Conservation (phyloP, 1,140 invertebrate genomes). For the Cyrtorhinus lividipennis region DNA sequence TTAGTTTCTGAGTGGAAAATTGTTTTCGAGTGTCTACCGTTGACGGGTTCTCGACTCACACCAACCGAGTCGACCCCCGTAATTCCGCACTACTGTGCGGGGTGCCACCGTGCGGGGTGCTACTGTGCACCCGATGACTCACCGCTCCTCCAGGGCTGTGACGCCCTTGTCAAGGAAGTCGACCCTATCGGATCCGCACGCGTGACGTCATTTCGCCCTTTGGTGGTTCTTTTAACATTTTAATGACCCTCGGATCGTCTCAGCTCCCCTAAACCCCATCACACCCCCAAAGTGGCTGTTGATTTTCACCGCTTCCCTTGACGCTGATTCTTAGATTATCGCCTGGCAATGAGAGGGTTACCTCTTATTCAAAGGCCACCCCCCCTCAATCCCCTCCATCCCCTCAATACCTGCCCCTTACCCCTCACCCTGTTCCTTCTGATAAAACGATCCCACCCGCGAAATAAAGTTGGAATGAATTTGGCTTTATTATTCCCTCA, state of each 20-base stretch:
- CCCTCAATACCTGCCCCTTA: too few species aligned
- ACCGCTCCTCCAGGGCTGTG: background rate
- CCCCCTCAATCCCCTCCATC: too few species aligned
- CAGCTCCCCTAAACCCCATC: background rate
- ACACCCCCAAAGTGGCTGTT: background rate
- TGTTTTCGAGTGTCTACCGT: slow-evolving; percentile 9
- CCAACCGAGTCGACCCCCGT: background rate
- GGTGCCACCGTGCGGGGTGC: too few species aligned
- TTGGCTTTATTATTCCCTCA: too few species aligned
- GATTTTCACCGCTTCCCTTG: too few species aligned
- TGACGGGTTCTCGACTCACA: background rate
- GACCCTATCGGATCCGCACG: background rate
- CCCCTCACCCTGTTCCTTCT: too few species aligned
- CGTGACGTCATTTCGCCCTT: too few species aligned
- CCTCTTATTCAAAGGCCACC: too few species aligned
- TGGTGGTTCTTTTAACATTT: background rate
- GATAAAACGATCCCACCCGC: background rate
- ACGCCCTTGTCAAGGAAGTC: background rate
- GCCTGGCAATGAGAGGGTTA: too few species aligned
- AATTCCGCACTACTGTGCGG: too few species aligned
- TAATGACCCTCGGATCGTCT: background rate
- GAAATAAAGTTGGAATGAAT: background rate
- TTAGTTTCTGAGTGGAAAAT: slow-evolving; percentile 8
- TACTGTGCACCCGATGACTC: too few species aligned
- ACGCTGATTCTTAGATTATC: too few species aligned